These are phyloP conservation scores for Alectura lathami DNA, from an alignment of 2,113 vertebrate species.

Conservation along the genomic window DNA sequence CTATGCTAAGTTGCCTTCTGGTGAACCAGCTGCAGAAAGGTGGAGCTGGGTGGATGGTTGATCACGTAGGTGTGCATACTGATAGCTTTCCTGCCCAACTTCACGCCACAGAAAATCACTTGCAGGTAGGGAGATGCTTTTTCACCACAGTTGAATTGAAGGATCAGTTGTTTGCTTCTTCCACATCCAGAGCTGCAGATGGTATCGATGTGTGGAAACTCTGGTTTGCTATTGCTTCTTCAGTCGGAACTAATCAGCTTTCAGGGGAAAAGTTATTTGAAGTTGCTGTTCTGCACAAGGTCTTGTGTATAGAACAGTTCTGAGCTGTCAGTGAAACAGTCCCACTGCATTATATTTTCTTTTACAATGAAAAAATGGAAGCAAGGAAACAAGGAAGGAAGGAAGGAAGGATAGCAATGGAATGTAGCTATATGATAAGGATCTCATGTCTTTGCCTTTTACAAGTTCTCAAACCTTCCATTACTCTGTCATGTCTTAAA, in stretches of 20 bases:
- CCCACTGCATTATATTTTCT: not conserved
- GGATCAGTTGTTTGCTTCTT: not conserved
- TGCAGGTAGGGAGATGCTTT: not conserved
- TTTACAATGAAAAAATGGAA: not conserved
- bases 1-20: accelerated
- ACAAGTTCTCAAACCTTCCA: not conserved
- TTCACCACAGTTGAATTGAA: not conserved
- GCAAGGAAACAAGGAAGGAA: no score
- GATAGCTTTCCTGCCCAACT: not conserved
- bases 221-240: not conserved
- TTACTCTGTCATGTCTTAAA: not conserved
- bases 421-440: not conserved
- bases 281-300: not conserved
- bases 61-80: not conserved
- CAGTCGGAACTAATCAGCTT: not conserved
- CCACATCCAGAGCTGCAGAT: not conserved
- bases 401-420: not conserved
- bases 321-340: not conserved
- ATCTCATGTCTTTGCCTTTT: not conserved
- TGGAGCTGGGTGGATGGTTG: not conserved
- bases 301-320: not conserved
- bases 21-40: not conserved
- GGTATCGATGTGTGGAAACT: not conserved
- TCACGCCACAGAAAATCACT: not conserved
- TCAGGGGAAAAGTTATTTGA: not conserved